Evolutionary conservation across 2,113 vertebrate genomes (phyloP), one percentile per base, ranked within the genome.

Genomic region (Chascanopsetta lugubris): DNA sequence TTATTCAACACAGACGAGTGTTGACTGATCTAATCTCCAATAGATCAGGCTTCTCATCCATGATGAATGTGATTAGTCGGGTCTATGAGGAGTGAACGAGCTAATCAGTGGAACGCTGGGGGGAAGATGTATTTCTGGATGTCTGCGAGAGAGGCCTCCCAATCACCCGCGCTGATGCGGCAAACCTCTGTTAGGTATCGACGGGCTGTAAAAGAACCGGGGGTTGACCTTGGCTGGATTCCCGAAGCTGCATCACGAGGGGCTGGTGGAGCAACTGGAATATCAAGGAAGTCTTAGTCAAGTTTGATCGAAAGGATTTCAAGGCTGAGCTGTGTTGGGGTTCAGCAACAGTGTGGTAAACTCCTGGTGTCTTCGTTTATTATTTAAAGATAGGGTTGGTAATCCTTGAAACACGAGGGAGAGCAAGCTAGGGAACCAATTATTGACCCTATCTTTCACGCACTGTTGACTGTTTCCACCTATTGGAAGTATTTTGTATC

Each of bases 21-120:
- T 84, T 82, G 79, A 88, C 85, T 82, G 82, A 77, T 82, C 75
- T 86, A 84, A 89, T 91, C 82, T 85, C 81, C 84, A 60, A 78
- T 62, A 87, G 82, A 80, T 84, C 83, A 69, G 43, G 65, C 64
- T 77, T 74, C 71, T 83, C 77, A 86, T 77, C 65, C 78, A 73
- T 71, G 72, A 85, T 82, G 73, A 88, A 88, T 80, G 71, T 76
- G 85, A 90, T 87, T 85, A 87, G 71, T 7, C 8, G 32, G 62
- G 72, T 80, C 81, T 47, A 70, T 38, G 77, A 69, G 67, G 70
- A 79, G 69, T 63, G 66, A 79, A 79, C 67, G 46, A 32, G 63
- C 67, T 71, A 83, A 90, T 88, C 80, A 80, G 83, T 69, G 68
- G 2, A 80, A 70, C 15, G 24, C 46, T 40, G 51, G 62, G 69